Conservation (phyloP, 1,140 invertebrate species). For the Drosophila tropicalis region DNA sequence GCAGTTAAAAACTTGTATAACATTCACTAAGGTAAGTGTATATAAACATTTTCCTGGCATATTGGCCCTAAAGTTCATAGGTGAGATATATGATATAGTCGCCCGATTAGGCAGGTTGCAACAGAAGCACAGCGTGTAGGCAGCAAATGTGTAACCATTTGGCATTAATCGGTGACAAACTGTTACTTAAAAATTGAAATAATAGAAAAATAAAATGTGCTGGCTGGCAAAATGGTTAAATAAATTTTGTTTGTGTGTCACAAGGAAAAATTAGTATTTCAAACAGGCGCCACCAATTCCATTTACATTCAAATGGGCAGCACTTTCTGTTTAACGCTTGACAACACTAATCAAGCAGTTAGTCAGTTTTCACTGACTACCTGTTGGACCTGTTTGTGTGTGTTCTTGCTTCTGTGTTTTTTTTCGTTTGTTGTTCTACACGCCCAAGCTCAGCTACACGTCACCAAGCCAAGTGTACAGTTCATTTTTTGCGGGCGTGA, state of each 20-base stretch:
- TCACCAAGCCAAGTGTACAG: constrained; percentile 36
- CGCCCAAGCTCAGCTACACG: constrained; percentile 31
- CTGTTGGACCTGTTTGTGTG: constrained; percentile 10
- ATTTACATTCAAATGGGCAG: constrained; percentile 1
- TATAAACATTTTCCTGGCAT: background rate
- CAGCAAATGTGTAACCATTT: too few relatives aligned
- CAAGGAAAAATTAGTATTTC: background rate
- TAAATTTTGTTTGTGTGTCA: too few relatives aligned
- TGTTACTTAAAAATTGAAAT: too few relatives aligned
- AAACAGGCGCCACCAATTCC: background rate
- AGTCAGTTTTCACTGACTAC: background rate
- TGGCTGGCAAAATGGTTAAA: too few relatives aligned
- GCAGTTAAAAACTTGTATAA: background rate
- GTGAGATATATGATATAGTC: constrained; percentile 2
- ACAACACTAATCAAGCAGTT: background rate
- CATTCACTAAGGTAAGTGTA: background rate
- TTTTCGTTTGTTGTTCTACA: background rate
- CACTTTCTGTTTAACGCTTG: background rate
- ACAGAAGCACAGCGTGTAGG: background rate
- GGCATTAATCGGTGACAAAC: too few relatives aligned
- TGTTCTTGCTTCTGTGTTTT: background rate
- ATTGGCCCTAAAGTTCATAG: background rate
- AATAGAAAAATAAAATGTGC: too few relatives aligned
- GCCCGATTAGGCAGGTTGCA: background rate
- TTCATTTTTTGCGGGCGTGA: background rate